These are phyloP conservation scores for Limenitis camilla DNA, from an alignment of 2,888 invertebrate genomes.

Conservation along the genomic window DNA sequence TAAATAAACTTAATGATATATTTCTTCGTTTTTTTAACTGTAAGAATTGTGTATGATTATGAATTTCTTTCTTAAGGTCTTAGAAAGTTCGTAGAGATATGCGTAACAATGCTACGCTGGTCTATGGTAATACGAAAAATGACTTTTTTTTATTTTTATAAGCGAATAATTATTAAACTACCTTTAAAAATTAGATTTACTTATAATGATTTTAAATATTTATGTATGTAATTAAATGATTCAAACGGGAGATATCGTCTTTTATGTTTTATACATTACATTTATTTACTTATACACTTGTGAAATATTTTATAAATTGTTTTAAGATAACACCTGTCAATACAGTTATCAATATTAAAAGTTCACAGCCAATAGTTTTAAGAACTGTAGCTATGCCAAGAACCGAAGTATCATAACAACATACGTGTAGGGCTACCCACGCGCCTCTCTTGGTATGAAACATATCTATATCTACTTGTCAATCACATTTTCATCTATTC, in stretches of 20 bases:
- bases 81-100: no score
- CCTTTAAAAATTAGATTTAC: no score
- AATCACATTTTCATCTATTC: slow-evolving; percentile 34
- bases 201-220: slow-evolving; percentile 6
- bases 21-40: no score
- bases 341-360: slow-evolving; percentile 22
- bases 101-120: no score
- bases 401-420: slow-evolving; percentile 29
- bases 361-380: slow-evolving; percentile 24
- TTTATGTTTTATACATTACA: no score
- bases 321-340: slow-evolving; percentile 20
- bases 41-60: no score
- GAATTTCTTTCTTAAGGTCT: no score
- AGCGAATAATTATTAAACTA: no score
- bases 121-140: no score
- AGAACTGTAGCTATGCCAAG: slow-evolving; percentile 31
- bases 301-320: background rate
- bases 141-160: no score
- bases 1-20: no score
- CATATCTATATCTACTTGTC: slow-evolving; percentile 33
- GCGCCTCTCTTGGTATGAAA: slow-evolving; percentile 43
- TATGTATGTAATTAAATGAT: background rate
- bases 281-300: background rate
- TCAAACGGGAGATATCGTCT: no score
- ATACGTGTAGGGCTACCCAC: slow-evolving; percentile 43